Base-by-base conservation (phyloP, 2,888 invertebrate species). In the Drosophila anomalipes region DNA sequence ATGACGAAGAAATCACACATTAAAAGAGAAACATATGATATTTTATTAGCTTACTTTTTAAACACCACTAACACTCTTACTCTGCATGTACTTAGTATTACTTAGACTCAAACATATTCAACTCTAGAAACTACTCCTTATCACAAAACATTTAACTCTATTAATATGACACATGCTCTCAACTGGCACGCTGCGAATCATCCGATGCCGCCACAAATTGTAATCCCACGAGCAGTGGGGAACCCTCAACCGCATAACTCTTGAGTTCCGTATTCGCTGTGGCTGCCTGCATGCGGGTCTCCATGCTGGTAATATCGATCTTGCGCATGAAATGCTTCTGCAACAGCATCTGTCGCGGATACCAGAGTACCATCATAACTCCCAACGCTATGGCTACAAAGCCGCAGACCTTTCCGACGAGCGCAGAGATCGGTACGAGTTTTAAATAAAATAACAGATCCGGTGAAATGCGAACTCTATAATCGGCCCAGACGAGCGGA, bases 401-500 rank as follows among this genome's bases (percentile, higher is more conserved):
- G 9, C 88, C 83, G 22, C 66, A 67, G 6, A 91, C 70, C 41
- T 81, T 83, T 9, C 79, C 80, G 19, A 76, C 44, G 6, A 83
- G 33, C 12, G 67, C 67, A 1, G 79, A 57, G 19, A 84, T 68
- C 0, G 81, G 79, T 35, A 92, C 19, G 30, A 89, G 56, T 71
- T 81, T 84, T 1, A 92, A 51, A 19, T 90, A 80, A 10, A 53
- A 51, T 3, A 85, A 53, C n/a, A 91, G 74, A 32, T 82, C 81
- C 2, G 88, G 67, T 1, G 91, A 74, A 39, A 92, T 74, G 30
- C 74, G 70, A 4, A 86, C 80, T 4, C 70, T 56, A 58, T 89
- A 91, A 32, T 92, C 92, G n/a, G 79, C 89, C 92, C 92, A 92
- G 4, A 91, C 67, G 3, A 90, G 81, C 0, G 92, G 92, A 39